Evolutionary conservation across 2,797 vertebrate genomes (phyloP).

Genomic region (Mus minutoides): DNA sequence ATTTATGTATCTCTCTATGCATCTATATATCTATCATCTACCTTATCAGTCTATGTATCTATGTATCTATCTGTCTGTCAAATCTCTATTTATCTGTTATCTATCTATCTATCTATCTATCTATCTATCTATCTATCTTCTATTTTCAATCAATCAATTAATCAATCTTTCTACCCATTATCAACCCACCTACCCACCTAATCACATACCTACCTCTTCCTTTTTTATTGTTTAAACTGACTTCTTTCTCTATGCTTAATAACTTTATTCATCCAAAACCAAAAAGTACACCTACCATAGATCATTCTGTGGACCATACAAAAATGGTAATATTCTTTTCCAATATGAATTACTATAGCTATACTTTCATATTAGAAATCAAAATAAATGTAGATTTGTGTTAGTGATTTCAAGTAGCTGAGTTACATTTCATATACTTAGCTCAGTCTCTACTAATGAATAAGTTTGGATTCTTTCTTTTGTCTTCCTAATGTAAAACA

Average conservation of each 20-base stretch:
- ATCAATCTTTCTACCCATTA: too few relatives aligned
- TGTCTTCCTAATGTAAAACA: neutral
- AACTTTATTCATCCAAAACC: neutral
- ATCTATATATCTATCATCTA: neutral
- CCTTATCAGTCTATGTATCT: neutral
- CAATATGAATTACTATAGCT: neutral
- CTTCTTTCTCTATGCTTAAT: neutral
- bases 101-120: neutral
- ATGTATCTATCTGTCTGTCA: neutral
- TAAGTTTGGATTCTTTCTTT: neutral
- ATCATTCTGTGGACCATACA: neutral
- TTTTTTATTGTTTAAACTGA: neutral
- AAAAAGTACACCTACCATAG: neutral
- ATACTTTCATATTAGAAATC: constrained; percentile 34
- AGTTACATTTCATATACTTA: constrained; percentile 44
- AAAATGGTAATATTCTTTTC: neutral
- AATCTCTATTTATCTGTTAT: neutral
- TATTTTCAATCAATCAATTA: neutral
- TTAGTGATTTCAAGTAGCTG: constrained; percentile 27
- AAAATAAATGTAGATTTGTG: constrained; percentile 37
- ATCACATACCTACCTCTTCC: neutral
- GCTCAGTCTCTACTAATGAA: neutral
- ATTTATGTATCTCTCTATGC: neutral
- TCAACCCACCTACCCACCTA: neutral
- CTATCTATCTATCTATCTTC: neutral